A percentile compares a stretch with the other conserved stretches of the same genome.
These are phyloP conservation scores for Serilophus lunatus DNA, from an alignment of 2,113 vertebrate species.

Conservation along the genomic window DNA sequence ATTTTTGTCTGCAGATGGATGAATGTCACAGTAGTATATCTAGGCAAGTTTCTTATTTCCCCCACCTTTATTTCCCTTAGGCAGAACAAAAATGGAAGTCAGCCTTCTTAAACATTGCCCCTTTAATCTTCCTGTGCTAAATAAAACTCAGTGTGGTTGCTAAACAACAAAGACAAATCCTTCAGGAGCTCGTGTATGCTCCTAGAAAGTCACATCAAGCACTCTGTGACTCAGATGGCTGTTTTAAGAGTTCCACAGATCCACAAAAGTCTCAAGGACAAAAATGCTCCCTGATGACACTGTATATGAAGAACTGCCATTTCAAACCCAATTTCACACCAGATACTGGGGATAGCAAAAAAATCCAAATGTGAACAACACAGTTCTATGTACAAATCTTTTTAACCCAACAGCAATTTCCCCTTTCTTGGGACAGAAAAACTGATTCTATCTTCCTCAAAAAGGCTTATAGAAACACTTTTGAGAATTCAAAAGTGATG, in stretches of 20 bases:
- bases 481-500: background rate
- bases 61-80: background rate
- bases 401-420: background rate
- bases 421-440: background rate
- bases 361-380: background rate
- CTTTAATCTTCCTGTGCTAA: background rate
- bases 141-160: background rate
- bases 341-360: background rate
- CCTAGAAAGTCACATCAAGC: background rate
- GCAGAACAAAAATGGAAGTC: background rate
- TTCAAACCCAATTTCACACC: background rate
- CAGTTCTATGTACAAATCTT: background rate
- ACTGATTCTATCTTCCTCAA: background rate
- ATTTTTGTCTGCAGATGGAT: background rate
- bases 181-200: background rate
- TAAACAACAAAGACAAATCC: background rate
- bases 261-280: background rate
- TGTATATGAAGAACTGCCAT: background rate
- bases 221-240: background rate
- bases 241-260: background rate
- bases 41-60: background rate
- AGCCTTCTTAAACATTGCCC: background rate
- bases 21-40: background rate
- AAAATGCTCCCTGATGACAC: background rate
- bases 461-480: background rate